Evolutionary conservation across 2,797 vertebrate genomes (phyloP), one percentile per base, ranked within the genome.

Genomic region (Anniella stebbinsi): DNA sequence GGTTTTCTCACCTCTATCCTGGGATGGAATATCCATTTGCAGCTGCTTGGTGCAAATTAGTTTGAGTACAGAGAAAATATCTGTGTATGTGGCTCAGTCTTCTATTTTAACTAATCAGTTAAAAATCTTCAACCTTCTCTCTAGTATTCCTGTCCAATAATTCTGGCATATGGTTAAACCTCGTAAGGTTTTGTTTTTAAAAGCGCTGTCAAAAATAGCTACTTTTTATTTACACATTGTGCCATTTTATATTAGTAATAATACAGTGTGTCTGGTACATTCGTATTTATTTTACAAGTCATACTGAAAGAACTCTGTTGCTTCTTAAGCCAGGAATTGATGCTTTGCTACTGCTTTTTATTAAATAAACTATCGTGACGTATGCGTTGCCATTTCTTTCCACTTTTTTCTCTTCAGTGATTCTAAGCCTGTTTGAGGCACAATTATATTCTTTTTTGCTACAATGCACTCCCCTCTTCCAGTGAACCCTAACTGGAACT

Each of bases 211-310:
- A 77, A 83, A 90, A 87, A 86, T 72, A 89, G 66, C 60, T 54
- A 75, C 86, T 69, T 87, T 73, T 87, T 54, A 77, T 87, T 92
- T 93, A 69, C 36, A 45, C 81, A 87, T 60, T 93, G 66, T 72
- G 80, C 90, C n/a, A 8, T 75, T 91, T 93, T 94, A 87, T 89
- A 93, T 94, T 93, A 92, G 66, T 84, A 88, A 88, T 87, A 88
- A 88, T 92, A 76, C 75, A 54, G 89, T 87, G 60, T 91, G 87
- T 33, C 91, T 93, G 89, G 84, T 89, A 94, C 93, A 92, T 93
- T 91, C 94, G 93, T 95, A 93, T 94, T 94, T 94, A 93, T 87
- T 90, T 90, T 87, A 87, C 30, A 54, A 83, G 45, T 84, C 80
- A 78, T 87, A 77, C 60, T 69, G 73, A 83, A 87, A 87, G 63